Conservation (phyloP, 2,113 vertebrate genomes). For the Perca fluviatilis region DNA sequence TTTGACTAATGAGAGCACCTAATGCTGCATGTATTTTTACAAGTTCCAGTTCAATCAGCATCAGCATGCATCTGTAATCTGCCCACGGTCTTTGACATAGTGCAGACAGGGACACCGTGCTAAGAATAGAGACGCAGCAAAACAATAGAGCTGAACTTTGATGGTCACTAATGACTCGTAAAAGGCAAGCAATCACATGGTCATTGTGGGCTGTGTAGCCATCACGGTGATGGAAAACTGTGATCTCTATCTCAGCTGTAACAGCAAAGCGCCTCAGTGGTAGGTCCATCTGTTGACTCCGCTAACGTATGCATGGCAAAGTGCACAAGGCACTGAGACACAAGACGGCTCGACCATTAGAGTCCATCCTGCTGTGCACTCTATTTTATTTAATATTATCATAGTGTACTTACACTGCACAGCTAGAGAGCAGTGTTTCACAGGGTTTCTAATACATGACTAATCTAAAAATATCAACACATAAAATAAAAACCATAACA, state of each 20-base stretch:
- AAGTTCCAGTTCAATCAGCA: constrained; percentile 54
- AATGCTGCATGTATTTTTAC: constrained; percentile 40
- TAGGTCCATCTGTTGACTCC: constrained; percentile 75
- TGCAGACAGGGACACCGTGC: constrained; percentile 47
- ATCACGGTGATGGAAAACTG: constrained; percentile 62
- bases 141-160: constrained; percentile 61
- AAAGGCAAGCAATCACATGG: constrained; percentile 48
- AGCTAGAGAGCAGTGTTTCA: constrained; percentile 33
- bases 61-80: constrained; percentile 66
- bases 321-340: constrained; percentile 43
- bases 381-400: constrained; percentile 36
- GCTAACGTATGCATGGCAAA: constrained; percentile 53
- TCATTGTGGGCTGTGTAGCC: constrained; percentile 25
- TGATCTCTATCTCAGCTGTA: constrained; percentile 73
- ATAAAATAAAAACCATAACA: neutral
- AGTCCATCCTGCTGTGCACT: constrained; percentile 39
- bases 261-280: constrained; percentile 75
- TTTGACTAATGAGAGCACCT: constrained; percentile 39
- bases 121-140: constrained; percentile 69
- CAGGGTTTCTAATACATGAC: neutral
- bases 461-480: neutral
- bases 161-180: constrained; percentile 65
- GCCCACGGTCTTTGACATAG: constrained; percentile 52
- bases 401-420: constrained; percentile 11
- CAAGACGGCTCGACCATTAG: constrained; percentile 34